Evolutionary conservation across 2,888 invertebrate genomes (phyloP).

Genomic region (Lasioglossum pauxillum): DNA sequence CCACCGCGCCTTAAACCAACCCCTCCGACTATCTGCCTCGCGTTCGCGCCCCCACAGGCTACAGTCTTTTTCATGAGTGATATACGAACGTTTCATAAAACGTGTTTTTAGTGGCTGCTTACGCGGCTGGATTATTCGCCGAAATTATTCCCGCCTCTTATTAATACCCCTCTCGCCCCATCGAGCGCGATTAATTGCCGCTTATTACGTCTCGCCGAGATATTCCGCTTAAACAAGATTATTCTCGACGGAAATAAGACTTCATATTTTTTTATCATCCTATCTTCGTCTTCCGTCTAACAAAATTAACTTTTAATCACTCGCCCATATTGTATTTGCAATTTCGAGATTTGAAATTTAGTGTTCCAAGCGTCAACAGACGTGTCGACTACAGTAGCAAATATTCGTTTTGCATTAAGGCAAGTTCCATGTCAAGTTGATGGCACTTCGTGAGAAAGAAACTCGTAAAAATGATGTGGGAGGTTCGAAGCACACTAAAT

Average conservation of each 20-base stretch:
- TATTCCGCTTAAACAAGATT: neutral
- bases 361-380: no score
- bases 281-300: neutral
- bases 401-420: no score
- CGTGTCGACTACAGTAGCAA: no score
- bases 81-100: conserved; percentile 27
- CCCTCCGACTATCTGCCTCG: conserved; percentile 45
- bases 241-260: neutral
- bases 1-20: conserved; percentile 70
- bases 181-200: conserved; percentile 3
- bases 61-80: conserved; percentile 54
- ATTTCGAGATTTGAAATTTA: no score
- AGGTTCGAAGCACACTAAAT: neutral
- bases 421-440: no score
- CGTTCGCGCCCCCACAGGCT: conserved; percentile 33
- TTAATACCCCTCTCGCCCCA: neutral
- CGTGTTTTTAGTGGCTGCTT: neutral
- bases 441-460: no score
- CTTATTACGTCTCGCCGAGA: neutral
- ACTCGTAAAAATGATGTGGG: no score
- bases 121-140: neutral
- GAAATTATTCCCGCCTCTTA: neutral
- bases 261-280: neutral
- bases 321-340: no score
- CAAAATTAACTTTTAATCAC: no score